phyloP scores from a whole-genome alignment of 1,140 invertebrate species.

The Caligus rogercresseyi region DNA sequence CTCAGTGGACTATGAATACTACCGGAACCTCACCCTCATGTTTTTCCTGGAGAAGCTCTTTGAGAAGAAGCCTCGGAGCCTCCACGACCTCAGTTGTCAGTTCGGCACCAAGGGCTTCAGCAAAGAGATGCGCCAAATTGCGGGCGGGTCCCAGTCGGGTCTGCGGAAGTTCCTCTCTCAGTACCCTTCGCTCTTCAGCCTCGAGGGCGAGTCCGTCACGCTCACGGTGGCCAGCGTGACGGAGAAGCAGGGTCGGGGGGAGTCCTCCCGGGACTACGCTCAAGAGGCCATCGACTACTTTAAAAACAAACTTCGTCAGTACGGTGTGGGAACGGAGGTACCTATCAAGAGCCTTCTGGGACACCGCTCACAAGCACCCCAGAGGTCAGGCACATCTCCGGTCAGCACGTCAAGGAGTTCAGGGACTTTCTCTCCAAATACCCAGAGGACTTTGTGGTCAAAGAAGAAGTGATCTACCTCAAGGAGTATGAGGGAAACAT shows the following conservation, averaged over 20 bases:
- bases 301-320: conserved; percentile 67
- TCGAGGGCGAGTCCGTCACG: conserved; percentile 77
- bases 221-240: conserved; percentile 47
- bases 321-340: conserved; percentile 48
- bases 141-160: conserved; percentile 78
- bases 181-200: conserved; percentile 74
- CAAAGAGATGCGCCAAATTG: conserved; percentile 62
- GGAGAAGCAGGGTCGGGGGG: conserved; percentile 26
- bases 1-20: conserved; percentile 76
- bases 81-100: conserved; percentile 89
- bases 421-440: conserved; percentile 69
- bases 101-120: conserved; percentile 89
- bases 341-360: conserved; percentile 80
- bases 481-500: conserved; percentile 42
- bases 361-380: conserved; percentile 82
- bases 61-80: conserved; percentile 57
- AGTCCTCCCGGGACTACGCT: conserved; percentile 58
- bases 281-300: conserved; percentile 88
- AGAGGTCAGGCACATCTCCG: conserved; percentile 82
- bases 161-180: conserved; percentile 56
- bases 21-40: conserved; percentile 77
- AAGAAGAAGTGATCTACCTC: conserved; percentile 61
- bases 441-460: conserved; percentile 65
- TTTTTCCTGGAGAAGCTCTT: conserved; percentile 88
- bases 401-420: conserved; percentile 81